A percentile compares a stretch with the other conserved stretches of the same genome.
Conservation (phyloP, 2,888 invertebrate species). For the Hedya salicella region DNA sequence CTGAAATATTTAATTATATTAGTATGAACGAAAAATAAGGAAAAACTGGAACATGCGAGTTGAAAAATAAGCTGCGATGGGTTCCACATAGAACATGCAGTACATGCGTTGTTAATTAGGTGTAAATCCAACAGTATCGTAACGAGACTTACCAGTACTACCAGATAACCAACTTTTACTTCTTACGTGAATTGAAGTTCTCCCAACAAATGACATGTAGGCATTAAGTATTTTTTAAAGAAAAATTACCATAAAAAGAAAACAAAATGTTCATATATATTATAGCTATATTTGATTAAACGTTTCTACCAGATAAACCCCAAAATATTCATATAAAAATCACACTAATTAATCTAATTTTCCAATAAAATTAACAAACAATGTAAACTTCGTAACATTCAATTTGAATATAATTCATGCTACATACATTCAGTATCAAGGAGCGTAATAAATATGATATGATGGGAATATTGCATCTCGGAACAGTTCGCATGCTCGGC, state of each 20-base stretch:
- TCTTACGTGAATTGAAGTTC: conserved; percentile 36
- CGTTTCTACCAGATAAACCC: conserved; percentile 84
- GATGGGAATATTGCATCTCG: conserved; percentile 76
- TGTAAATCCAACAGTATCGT: conserved; percentile 47
- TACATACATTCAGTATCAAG: conserved; percentile 70
- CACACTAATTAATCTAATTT: conserved; percentile 80
- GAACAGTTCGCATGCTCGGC: conserved; percentile 68
- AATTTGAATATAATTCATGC: conserved; percentile 60
- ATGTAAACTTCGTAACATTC: conserved; percentile 73
- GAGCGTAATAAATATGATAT: conserved; percentile 71
- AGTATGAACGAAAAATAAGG: conserved; percentile 80
- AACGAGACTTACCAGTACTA: conserved; percentile 67
- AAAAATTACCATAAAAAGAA: conserved; percentile 54
- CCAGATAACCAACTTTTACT: not conserved
- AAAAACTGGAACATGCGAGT: conserved; percentile 64
- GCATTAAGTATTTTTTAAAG: not conserved
- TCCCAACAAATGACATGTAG: not conserved
- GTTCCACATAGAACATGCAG: conserved; percentile 61
- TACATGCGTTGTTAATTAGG: conserved; percentile 65
- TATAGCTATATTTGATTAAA: conserved; percentile 80
- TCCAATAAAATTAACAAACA: conserved; percentile 84
- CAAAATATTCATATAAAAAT: conserved; percentile 86
- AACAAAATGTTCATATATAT: conserved; percentile 60
- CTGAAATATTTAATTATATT: conserved; percentile 85
- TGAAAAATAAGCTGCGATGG: conserved; percentile 64